Conservation (phyloP, 2,113 vertebrate genomes). For the Trogon melanurus region DNA sequence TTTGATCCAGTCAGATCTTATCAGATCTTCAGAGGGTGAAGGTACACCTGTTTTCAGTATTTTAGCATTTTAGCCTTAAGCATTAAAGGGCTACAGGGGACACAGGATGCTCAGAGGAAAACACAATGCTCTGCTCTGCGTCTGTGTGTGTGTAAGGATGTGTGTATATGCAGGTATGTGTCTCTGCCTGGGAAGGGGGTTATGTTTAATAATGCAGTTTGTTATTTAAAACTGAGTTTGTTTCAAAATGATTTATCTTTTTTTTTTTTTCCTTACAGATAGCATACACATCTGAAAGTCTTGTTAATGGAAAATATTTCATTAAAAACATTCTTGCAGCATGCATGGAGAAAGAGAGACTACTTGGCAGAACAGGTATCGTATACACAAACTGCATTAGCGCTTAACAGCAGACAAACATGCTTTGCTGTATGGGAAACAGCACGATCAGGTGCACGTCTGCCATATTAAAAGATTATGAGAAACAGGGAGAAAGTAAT, state of each 20-base stretch:
- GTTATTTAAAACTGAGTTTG: slow-evolving; percentile 13
- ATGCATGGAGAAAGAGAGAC: not conserved
- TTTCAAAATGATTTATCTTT: not conserved
- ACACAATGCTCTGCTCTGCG: not conserved
- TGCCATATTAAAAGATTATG: slow-evolving; percentile 29
- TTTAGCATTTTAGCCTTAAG: slow-evolving; percentile 44
- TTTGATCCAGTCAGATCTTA: slow-evolving; percentile 59
- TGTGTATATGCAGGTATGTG: not conserved
- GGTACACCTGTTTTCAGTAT: slow-evolving; percentile 41
- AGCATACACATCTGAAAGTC: not conserved
- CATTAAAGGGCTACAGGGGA: slow-evolving; percentile 11
- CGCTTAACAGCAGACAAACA: not conserved
- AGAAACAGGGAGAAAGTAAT: slow-evolving; percentile 23
- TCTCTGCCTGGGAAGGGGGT: not conserved
- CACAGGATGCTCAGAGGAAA: not conserved
- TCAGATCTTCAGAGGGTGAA: slow-evolving; percentile 56
- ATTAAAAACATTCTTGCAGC: not conserved
- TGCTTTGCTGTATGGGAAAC: not conserved
- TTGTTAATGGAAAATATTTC: not conserved
- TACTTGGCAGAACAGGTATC: not conserved
- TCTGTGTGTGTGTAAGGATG: too few species aligned
- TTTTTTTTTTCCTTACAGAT: not conserved
- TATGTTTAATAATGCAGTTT: not conserved
- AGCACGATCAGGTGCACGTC: not conserved
- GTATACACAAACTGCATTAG: not conserved